Evolutionary conservation across 1,140 invertebrate species (phyloP).

Genomic region (Leptinotarsa defecta): DNA sequence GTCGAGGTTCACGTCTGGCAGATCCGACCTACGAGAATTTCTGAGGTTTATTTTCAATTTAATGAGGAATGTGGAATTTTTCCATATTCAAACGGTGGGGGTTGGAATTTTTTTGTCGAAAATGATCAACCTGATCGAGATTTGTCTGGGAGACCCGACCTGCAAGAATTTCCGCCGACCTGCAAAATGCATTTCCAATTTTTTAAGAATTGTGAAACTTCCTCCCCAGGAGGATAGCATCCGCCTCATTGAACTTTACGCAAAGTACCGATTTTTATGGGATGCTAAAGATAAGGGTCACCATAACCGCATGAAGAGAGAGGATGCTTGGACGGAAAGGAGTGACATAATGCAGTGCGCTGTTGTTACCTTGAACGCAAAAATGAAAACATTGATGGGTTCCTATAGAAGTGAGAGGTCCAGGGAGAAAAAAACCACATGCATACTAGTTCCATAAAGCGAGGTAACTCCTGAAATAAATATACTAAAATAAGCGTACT

Average conservation of each 20-base stretch:
- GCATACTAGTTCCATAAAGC: slow-evolving; percentile 5
- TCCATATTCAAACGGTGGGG: no score
- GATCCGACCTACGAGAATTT: no score
- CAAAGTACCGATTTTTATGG: slow-evolving; percentile 17
- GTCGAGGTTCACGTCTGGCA: no score
- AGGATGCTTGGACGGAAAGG: slow-evolving; percentile 15
- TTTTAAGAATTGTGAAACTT: no score
- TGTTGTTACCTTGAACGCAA: slow-evolving; percentile 13
- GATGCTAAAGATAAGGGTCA: slow-evolving; percentile 22
- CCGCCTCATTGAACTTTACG: slow-evolving; percentile 18
- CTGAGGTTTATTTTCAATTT: no score
- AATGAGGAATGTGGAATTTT: no score
- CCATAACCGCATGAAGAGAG: slow-evolving; percentile 17
- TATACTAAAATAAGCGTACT: slow-evolving; percentile 1
- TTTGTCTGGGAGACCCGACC: no score
- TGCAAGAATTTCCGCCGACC: no score
- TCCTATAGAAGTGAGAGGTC: no score
- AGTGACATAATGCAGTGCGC: slow-evolving; percentile 3
- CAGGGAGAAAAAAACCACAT: not conserved
- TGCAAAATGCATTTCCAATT: no score
- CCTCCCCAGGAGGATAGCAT: not conserved
- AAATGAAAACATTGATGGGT: slow-evolving; percentile 24
- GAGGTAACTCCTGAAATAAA: not conserved
- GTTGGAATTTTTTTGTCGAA: no score
- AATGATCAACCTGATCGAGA: no score